phyloP scores from a whole-genome alignment of 2,797 vertebrate species.

The Ceyx erithaca region DNA sequence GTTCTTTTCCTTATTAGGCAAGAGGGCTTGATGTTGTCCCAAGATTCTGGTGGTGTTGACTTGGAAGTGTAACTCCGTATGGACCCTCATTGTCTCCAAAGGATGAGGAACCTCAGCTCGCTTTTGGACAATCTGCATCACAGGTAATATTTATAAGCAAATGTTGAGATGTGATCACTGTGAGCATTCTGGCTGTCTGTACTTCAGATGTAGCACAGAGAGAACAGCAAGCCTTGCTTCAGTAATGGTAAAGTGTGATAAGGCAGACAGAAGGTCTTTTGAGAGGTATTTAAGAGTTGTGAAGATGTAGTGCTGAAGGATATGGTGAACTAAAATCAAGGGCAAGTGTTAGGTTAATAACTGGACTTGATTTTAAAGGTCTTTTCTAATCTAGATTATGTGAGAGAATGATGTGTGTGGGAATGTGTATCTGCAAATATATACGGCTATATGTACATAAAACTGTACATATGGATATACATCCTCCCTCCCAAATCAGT shows the following conservation, averaged over 20 bases:
- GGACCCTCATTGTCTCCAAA: neutral
- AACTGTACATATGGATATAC: accelerated
- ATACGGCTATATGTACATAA: accelerated
- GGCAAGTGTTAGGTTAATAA: no score
- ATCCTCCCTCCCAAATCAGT: neutral
- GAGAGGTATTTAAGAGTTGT: neutral
- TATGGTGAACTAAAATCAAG: no score
- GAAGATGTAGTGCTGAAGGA: no score
- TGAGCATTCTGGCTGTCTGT: neutral
- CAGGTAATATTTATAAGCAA: neutral
- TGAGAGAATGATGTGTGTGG: neutral
- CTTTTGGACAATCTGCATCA: neutral
- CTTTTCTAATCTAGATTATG: no score
- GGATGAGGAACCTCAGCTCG: neutral
- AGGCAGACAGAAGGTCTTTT: neutral
- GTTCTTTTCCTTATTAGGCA: neutral
- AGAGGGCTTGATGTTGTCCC: accelerated
- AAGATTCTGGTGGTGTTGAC: neutral
- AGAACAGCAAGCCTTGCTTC: neutral
- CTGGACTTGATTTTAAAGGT: no score
- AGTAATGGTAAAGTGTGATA: neutral
- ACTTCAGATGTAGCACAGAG: neutral
- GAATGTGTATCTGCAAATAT: neutral
- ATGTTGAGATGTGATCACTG: accelerated
- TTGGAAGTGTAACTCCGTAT: neutral